These are phyloP conservation scores for Epicauta chinensis DNA, from an alignment of 1,140 invertebrate genomes.

Conservation along the genomic window DNA sequence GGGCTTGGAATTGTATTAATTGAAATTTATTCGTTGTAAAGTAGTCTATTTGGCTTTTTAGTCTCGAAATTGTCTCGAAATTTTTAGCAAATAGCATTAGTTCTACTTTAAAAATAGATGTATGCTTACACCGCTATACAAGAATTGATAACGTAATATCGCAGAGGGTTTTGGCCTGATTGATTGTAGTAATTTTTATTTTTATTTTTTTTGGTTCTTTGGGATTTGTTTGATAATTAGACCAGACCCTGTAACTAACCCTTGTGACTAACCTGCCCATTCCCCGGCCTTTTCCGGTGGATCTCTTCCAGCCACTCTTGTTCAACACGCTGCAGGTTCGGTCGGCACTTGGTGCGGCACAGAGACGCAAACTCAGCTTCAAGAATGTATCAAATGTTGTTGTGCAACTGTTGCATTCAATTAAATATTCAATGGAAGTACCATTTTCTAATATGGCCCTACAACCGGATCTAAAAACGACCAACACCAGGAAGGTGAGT, in stretches of 20 bases:
- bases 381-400: constrained; percentile 89
- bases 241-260: constrained; percentile 26
- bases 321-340: constrained; percentile 66
- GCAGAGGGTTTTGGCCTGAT: no score
- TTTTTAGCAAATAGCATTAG: no score
- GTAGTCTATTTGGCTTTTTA: no score
- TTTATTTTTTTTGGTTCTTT: no score
- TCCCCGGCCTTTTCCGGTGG: constrained; percentile 32
- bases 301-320: constrained; percentile 54
- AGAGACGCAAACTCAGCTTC: constrained; percentile 77
- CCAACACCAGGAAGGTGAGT: constrained; percentile 56
- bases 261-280: constrained; percentile 39
- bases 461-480: constrained; percentile 54
- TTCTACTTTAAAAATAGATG: no score
- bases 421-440: constrained; percentile 88
- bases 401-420: constrained; percentile 81
- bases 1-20: no score
- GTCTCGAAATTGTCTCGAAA: no score
- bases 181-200: no score
- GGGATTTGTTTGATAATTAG: no score
- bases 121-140: no score
- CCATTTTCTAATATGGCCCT: constrained; percentile 87
- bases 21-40: no score
- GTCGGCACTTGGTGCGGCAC: constrained; percentile 57
- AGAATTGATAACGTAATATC: no score